These are phyloP conservation scores for Liodrosophila aerea DNA, from an alignment of 2,888 invertebrate species.

Conservation along the genomic window DNA sequence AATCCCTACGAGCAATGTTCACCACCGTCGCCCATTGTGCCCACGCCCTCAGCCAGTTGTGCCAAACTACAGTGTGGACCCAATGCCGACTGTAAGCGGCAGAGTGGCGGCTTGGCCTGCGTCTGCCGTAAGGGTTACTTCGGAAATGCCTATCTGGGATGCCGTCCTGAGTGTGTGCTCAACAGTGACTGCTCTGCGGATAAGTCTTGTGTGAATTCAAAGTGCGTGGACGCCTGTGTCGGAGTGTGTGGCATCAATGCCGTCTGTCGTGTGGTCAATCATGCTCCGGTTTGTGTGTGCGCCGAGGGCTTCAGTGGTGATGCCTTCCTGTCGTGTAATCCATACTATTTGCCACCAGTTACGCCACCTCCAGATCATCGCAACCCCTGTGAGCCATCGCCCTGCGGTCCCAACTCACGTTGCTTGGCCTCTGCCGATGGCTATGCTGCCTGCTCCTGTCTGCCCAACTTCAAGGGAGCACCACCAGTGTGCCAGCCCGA, in stretches of 20 bases:
- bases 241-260: constrained; percentile 90
- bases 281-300: constrained; percentile 90
- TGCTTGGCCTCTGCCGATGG: constrained; percentile 88
- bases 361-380: constrained; percentile 68
- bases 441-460: constrained; percentile 90
- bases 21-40: constrained; percentile 82
- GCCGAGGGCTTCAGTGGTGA: constrained; percentile 88
- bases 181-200: constrained; percentile 90
- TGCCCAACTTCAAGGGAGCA: constrained; percentile 89
- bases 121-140: constrained; percentile 89
- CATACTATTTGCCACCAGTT: constrained; percentile 82
- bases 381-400: constrained; percentile 91
- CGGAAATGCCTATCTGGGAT: constrained; percentile 91
- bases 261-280: constrained; percentile 88
- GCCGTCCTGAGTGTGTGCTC: constrained; percentile 91
- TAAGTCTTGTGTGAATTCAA: constrained; percentile 89
- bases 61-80: constrained; percentile 88
- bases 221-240: constrained; percentile 89
- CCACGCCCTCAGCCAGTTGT: constrained; percentile 84
- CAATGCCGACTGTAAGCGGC: constrained; percentile 88
- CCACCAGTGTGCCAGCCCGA: constrained; percentile 93
- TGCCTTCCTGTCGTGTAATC: constrained; percentile 88
- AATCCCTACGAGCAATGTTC: constrained; percentile 91
- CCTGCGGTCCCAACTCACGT: constrained; percentile 91
- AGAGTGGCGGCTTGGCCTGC: constrained; percentile 87